Evolutionary conservation across 2,113 vertebrate genomes (phyloP), one percentile per base, ranked within the genome.

Genomic region (Trematocara zebra): DNA sequence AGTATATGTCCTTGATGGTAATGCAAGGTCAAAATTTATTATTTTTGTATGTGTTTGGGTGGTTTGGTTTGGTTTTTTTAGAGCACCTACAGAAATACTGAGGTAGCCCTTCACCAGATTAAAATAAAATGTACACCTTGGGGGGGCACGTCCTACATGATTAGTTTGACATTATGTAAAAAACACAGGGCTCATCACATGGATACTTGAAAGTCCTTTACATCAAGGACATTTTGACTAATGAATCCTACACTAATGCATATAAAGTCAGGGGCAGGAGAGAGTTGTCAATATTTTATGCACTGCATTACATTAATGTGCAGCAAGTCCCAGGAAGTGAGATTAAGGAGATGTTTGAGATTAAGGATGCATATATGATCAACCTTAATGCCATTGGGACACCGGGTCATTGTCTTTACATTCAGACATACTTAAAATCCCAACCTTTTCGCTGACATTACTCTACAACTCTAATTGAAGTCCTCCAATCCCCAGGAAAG

Each of bases 191-290:
- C 52, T 78, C 47, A 87, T 89, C 69, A 40, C 5, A 20, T 85
- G 79, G 59, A 88, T 78, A 82, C 82, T 59, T 37, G 2, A 59
- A 88, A 64, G 69, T 88, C 53, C 87, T 80, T 86, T 54, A 69
- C 84, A 82, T 91, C 92, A 94, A 93, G 94, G 93, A 91, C 93
- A 82, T 94, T 93, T 92, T 87, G 82, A 86, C 91, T 94, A 95
- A 94, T 92, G 91, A 93, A 91, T 91, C 83, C 83, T 84, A 86
- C 90, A 85, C 84, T 88, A 81, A 93, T 80, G 87, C 89, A 87
- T 87, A 90, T 85, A 94, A 89, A 91, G 78, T 64, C 57, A 11
- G 6, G 90, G 86, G 86, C 42, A 59, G 82, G 59, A 89, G 74
- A 85, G 85, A 84, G 78, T 88, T 92, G 87, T 95, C 93, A 94